Base-by-base conservation (phyloP, 1,140 invertebrate species). In the Calliphora vicina region DNA sequence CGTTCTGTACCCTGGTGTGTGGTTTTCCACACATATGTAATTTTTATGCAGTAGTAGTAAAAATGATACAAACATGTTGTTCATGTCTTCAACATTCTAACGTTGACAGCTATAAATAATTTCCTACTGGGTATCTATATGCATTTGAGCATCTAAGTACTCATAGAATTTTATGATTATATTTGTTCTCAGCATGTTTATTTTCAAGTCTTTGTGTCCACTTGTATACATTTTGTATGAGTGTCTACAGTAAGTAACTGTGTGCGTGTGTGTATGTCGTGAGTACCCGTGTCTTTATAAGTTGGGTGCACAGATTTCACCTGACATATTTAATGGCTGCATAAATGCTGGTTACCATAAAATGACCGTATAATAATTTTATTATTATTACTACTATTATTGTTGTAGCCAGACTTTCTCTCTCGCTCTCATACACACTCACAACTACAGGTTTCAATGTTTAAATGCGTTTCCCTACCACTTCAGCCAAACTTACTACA, bases 281-380 rank as follows among this genome's bases (percentile, higher is more conserved):
- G 8, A 35, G 29, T 35, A 35, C 15, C 15, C 25, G 73, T 72
- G 27, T 76, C 13, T 10, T 27, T n/a, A 17, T 29, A 35, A 35
- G 45, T 61, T 27, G 45, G 25, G 17, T 42, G 82, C 80, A 73
- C 84, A 73, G 82, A 82, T 84, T 85, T 72, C 26, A 83, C 81
- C 84, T 85, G 86, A 84, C 87, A 87, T 85, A 86, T 86, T 86
- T 85, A 87, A 86, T 86, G 86, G 85, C 84, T 86, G 82, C 83
- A 84, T 84, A 86, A 87, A 85, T 85, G 84, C 78, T 85, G 85
- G 80, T 83, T 84, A 85, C 84, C 82, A 84, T 86, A 85, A 83
- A 84, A 83, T 83, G 83, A 35, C 67, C 72, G 84, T 85, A 86
- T 78, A 78, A 78, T 78, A 78, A 78, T 78, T 78, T 78, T 78